These are phyloP conservation scores for Coregonus suidteri DNA, from an alignment of 2,797 vertebrate species.

Conservation along the genomic window DNA sequence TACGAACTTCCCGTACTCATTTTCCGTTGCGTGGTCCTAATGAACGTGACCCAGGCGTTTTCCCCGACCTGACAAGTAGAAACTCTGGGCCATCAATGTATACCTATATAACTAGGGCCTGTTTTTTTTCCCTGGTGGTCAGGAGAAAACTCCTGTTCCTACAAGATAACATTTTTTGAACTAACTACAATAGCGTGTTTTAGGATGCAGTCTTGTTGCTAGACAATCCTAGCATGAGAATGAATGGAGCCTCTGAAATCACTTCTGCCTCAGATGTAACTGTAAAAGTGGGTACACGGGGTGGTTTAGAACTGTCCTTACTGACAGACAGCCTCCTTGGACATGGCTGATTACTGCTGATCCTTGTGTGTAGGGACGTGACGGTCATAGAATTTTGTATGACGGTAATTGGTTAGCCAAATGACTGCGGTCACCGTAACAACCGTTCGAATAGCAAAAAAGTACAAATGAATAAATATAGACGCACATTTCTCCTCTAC, in stretches of 20 bases:
- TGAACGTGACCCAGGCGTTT: neutral
- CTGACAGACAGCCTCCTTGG: neutral
- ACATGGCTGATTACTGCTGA: constrained; percentile 36
- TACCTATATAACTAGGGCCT: neutral
- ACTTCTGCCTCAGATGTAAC: neutral
- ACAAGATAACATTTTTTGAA: neutral
- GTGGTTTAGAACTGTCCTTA: neutral
- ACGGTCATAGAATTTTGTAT: too few relatives aligned
- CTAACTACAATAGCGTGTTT: neutral
- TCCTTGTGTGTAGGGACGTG: neutral
- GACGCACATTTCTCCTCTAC: too few relatives aligned
- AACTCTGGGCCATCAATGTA: neutral
- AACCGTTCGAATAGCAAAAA: too few relatives aligned
- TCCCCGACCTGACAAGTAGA: neutral
- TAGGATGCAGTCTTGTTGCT: neutral
- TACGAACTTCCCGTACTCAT: neutral
- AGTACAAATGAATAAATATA: too few relatives aligned
- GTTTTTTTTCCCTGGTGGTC: neutral
- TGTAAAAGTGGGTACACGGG: neutral
- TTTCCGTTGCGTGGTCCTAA: neutral
- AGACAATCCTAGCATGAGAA: neutral
- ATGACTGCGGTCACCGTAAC: too few relatives aligned
- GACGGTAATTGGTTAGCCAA: too few relatives aligned
- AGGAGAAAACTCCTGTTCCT: neutral
- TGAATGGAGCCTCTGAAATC: neutral